Base-by-base conservation (phyloP, 2,888 invertebrate genomes). In the Creontiades dilutus region DNA sequence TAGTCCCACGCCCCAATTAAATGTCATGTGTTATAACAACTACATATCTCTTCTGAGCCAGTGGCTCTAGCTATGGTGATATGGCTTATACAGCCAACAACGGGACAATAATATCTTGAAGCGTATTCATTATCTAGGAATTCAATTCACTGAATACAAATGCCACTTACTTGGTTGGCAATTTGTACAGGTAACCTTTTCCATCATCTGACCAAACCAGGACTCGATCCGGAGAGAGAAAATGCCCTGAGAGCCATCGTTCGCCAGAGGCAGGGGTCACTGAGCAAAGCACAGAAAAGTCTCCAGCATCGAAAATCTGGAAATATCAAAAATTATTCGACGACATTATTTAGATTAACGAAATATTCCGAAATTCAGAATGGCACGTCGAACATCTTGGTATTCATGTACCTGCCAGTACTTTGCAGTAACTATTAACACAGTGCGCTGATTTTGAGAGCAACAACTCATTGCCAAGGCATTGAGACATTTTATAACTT, bases 151-250 rank as follows among this genome's bases (percentile, higher is more conserved):
- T 52, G 1, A 52, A 52, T 52, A 14, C 3, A 52, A 52, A 2
- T 2, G 52, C 52, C 7, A 93, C 96, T 95, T 95, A 99, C 98
- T 99, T 99, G 92, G 98, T 96, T 0, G 99, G 99, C 92, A 99
- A 94, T 93, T 97, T 98, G 94, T 98, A 99, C 86, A 99, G 94
- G 93, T 98, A 99, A 86, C 98, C 98, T 93, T 97, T 98, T 90
- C 99, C 99, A 93, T 98, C 98, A 85, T 98, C 98, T 85, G 98
- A 98, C 97, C 99, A 99, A 13, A 99, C 96, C 86, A 99, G 95
- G 0, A 99, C 97, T 75, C 97, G 94, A 93, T 99, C 99, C 0
- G 98, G 96, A 0, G 97, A 95, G 28, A 99, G 94, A 93, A 99
- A 99, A 93, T 98, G 98, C 0, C 99, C 99, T 0, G 98, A 98